Conservation (phyloP, 1,140 invertebrate species). For the Pseudomyrmex pallidus region DNA sequence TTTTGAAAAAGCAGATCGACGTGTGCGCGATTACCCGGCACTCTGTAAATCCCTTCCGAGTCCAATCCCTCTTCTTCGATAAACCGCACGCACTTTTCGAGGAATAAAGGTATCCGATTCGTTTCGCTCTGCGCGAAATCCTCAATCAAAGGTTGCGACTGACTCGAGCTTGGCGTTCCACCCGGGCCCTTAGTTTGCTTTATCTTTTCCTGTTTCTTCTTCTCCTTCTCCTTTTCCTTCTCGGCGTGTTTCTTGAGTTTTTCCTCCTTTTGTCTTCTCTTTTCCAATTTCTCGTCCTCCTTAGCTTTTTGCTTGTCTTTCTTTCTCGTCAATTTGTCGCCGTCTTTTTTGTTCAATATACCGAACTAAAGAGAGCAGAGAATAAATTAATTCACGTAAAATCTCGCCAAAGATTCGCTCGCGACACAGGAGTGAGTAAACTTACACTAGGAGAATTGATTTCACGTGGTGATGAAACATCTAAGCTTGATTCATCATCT, state of each 20-base stretch:
- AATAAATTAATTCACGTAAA: neutral
- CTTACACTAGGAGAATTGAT: conserved; percentile 90
- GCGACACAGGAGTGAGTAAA: conserved; percentile 33
- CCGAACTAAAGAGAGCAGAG: conserved; percentile 84
- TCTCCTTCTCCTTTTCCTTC: conserved; percentile 90
- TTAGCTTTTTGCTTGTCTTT: conserved; percentile 91
- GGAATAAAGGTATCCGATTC: conserved; percentile 94
- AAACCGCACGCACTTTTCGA: conserved; percentile 97
- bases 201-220: conserved; percentile 90
- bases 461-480: conserved; percentile 89
- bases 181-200: conserved; percentile 85
- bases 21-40: conserved; percentile 97
- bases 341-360: conserved; percentile 88
- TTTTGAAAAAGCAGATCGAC: conserved; percentile 70
- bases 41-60: conserved; percentile 98
- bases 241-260: conserved; percentile 89
- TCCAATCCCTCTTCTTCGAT: conserved; percentile 98
- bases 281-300: conserved; percentile 92
- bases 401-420: neutral
- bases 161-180: conserved; percentile 84
- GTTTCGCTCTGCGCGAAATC: conserved; percentile 91
- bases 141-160: conserved; percentile 85
- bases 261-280: conserved; percentile 90
- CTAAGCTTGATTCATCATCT: conserved; percentile 89
- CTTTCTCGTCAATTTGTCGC: conserved; percentile 88